phyloP scores from a whole-genome alignment of 2,113 vertebrate species.

The Setophaga petechia region DNA sequence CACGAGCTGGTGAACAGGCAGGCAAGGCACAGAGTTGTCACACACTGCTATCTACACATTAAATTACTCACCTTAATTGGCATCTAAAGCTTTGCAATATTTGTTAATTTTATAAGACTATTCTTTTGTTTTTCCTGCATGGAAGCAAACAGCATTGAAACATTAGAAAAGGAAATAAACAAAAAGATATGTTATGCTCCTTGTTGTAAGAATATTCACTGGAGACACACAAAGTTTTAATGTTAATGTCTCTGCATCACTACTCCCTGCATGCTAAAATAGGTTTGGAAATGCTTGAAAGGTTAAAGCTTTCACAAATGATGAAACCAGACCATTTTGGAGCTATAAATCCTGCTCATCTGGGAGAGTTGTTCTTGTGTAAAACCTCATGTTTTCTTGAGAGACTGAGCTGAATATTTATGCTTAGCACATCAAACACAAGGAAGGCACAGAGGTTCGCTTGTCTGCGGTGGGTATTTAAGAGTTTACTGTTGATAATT shows the following conservation, averaged over 20 bases:
- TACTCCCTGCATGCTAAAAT: conserved; percentile 49
- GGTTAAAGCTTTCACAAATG: conserved; percentile 67
- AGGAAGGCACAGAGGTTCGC: background rate
- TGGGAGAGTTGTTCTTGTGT: conserved; percentile 57
- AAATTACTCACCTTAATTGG: conserved; percentile 54
- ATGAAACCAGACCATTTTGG: conserved; percentile 56
- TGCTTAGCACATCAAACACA: conserved; percentile 49
- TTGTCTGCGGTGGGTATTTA: conserved; percentile 24
- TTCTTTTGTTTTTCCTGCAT: background rate
- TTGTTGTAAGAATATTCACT: conserved; percentile 40
- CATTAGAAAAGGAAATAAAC: conserved; percentile 31
- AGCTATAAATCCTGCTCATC: conserved; percentile 62
- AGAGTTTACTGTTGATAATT: conserved; percentile 28
- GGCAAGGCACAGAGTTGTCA: background rate
- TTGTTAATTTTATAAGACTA: conserved; percentile 22
- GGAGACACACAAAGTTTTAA: conserved; percentile 59
- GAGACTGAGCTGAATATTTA: conserved; percentile 59
- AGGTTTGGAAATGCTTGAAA: conserved; percentile 64
- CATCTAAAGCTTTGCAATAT: background rate
- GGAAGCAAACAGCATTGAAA: background rate
- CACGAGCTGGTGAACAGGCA: background rate
- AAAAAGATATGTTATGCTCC: background rate
- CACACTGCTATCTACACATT: background rate
- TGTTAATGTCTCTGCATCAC: conserved; percentile 55
- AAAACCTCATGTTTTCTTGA: conserved; percentile 65